Base-by-base conservation (phyloP, 2,888 invertebrate genomes). In the Chelonus formosanus region DNA sequence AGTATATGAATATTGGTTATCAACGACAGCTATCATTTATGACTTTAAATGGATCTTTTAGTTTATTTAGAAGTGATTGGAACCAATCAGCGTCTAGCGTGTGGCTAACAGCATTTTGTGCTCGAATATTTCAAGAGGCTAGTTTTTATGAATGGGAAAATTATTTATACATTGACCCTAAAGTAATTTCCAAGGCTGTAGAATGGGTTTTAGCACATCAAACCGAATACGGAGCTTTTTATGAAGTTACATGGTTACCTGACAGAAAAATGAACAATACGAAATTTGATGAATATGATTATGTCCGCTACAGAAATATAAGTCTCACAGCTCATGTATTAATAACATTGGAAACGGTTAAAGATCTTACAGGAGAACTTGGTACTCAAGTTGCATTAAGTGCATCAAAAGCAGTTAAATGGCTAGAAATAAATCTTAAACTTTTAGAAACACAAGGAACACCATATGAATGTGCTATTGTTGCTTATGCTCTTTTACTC, bases 121-220 rank as follows among this genome's bases (percentile, higher is more conserved):
- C 94, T 0, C 89, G 94, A 72, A 89, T 94, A 57, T 91, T 98
- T 82, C 93, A 96, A 82, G 95, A 95, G 79, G 97, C 96, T 0
- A 93, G 93, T 45, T 96, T 96, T 84, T 96, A 96, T 78, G 97
- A 98, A 82, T 98, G 97, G 97, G 97, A 97, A 86, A 95, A 96
- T 83, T 95, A 91, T 78, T 90, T 98, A 63, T 98, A 95, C 85
- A 95, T 98, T 72, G 97, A 97, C 83, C 93, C 95, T 0, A 87
- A 89, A 52, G 92, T 95, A 3, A 94, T 97, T 75, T 90, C 93
- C 3, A 91, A 91, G 80, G 90, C 97, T 0, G 92, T 96, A 2
- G 87, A 90, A 0, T 98, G 96, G 95, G 86, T 98, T 3, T 84
- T 97, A 64, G 87, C 90, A 59, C 94, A 95, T 84, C 97, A 98